These are phyloP conservation scores for Isurus oxyrinchus DNA, from an alignment of 2,113 vertebrate genomes.

Conservation along the genomic window DNA sequence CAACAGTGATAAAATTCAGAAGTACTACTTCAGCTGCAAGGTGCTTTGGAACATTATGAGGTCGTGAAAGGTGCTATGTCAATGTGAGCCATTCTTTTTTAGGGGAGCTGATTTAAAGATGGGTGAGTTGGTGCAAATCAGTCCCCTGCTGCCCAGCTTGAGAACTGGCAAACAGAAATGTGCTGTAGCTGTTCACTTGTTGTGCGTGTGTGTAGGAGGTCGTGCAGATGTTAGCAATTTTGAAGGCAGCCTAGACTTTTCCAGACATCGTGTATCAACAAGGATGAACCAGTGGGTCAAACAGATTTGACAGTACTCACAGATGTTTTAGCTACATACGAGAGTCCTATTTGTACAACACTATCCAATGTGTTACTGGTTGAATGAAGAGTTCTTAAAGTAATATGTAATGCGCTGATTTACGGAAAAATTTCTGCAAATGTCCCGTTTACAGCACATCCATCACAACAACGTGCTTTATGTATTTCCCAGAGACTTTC, in stretches of 20 bases:
- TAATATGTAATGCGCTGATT: neutral
- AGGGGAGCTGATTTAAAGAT: neutral
- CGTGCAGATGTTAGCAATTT: constrained; percentile 7
- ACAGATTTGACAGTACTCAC: neutral
- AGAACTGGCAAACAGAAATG: neutral
- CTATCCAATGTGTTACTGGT: neutral
- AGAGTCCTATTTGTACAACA: neutral
- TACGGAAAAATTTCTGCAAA: neutral
- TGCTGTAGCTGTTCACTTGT: neutral
- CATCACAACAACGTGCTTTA: neutral
- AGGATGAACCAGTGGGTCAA: neutral
- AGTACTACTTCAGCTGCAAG: neutral
- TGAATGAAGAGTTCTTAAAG: neutral
- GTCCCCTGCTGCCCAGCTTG: neutral
- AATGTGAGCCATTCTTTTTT: neutral
- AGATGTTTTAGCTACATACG: neutral
- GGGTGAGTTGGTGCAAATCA: neutral
- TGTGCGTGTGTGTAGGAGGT: neutral
- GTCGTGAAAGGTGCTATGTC: neutral
- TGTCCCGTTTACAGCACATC: neutral
- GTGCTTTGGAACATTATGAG: neutral
- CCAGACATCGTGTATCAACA: neutral
- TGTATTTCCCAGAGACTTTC: neutral
- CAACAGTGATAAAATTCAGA: neutral
- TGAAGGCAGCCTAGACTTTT: neutral